Evolutionary conservation across 2,888 invertebrate genomes (phyloP).

Genomic region (Apodemia zela): DNA sequence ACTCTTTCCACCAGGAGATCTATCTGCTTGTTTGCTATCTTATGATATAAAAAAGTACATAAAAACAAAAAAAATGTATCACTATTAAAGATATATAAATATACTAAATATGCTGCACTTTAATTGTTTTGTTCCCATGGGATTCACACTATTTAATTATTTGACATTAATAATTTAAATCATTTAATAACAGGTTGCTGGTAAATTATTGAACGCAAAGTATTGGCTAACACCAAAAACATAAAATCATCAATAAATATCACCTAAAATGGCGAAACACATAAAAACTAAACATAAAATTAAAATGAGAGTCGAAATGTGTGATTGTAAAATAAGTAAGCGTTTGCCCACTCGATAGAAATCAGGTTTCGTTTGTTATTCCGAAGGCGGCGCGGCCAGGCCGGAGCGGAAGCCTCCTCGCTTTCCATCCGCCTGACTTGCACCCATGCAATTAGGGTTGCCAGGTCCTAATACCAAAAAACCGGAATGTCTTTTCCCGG

Average conservation of each 20-base stretch:
- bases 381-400: constrained; percentile 62
- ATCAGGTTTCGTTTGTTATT: constrained; percentile 79
- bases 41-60: too few species aligned
- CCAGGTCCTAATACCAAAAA: not conserved
- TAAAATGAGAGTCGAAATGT: constrained; percentile 13
- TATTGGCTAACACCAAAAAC: too few species aligned
- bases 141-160: too few species aligned
- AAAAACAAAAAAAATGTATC: too few species aligned
- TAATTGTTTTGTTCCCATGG: too few species aligned
- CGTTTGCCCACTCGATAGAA: constrained; percentile 69
- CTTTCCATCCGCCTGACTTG: constrained; percentile 68
- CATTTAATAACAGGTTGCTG: too few species aligned
- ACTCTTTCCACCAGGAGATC: too few species aligned
- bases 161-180: too few species aligned
- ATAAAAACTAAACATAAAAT: constrained; percentile 11
- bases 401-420: constrained; percentile 65
- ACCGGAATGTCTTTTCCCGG: not conserved
- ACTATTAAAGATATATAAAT: too few species aligned
- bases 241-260: not conserved
- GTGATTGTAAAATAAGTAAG: constrained; percentile 30
- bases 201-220: too few species aligned
- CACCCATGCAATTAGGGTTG: constrained; percentile 22
- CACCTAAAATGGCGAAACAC: not conserved
- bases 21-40: too few species aligned
- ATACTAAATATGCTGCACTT: too few species aligned